Evolutionary conservation across 1,140 invertebrate species (phyloP), one percentile per base, ranked within the genome.

Genomic region (Drosophila truncata): DNA sequence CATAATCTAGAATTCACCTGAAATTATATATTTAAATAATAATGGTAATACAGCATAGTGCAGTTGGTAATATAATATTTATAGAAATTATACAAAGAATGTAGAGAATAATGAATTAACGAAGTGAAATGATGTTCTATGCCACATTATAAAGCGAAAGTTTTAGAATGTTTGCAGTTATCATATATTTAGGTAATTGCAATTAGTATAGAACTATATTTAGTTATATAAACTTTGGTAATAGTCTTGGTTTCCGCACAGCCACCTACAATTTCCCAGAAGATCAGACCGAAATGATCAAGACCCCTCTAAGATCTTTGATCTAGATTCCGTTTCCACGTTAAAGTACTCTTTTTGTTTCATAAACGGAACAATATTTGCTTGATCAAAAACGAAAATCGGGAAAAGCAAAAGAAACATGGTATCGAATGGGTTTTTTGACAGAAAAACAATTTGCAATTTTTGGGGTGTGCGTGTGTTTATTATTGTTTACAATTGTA

Each of bases 401-500:
- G n/a, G 7, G 11, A 25, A 11, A 23, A 37, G 13, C n/a, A 29
- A 44, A 27, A 37, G 41, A 42, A 52, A 37, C n/a, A 23, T 14
- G n/a, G 23, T n/a, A 58, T 57, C n/a, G 14, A 37, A 46, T 37
- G 47, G 16, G 25, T 69, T 70, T 35, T 71, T 39, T 49, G 20
- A 27, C n/a, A 14, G 20, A 49, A 47, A 59, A 72, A 37, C 49
- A 58, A 70, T 39, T 70, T 37, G 46, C 50, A 33, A 35, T 10
- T 27, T 47, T 37, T 18, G 20, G 9, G 47, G 29, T 31, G 62
- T 27, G 18, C 35, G 29, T 50, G 33, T 70, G 69, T 49, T 58
- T 72, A 49, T 71, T 72, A 72, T 72, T 83, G 80, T 82, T 82
- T 83, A 83, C 55, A 72, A 37, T n/a, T n/a, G n/a, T 59, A 44